A percentile compares a stretch with the other conserved stretches of the same genome.
These are phyloP conservation scores for Apistogramma diplotaenia DNA, from an alignment of 2,113 vertebrate genomes.

Conservation along the genomic window DNA sequence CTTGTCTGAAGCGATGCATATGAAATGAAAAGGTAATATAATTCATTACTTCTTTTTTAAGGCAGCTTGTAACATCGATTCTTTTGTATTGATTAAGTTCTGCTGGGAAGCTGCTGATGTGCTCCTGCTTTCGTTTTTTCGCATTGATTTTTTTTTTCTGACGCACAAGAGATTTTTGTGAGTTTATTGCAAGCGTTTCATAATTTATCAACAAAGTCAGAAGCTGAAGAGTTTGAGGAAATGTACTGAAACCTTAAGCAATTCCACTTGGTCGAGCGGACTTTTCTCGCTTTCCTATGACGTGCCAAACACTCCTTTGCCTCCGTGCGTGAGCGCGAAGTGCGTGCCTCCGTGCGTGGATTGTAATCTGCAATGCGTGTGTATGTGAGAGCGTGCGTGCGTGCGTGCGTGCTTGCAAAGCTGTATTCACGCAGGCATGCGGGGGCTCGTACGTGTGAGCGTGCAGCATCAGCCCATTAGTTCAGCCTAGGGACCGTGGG, in stretches of 20 bases:
- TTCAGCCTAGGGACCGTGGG: constrained; percentile 48
- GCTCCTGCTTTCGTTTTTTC: not conserved
- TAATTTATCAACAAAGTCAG: not conserved
- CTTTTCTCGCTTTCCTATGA: constrained; percentile 33
- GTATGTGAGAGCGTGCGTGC: not conserved
- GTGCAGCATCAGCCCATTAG: constrained; percentile 33
- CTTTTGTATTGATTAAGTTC: constrained; percentile 15
- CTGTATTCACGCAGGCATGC: not conserved
- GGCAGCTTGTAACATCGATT: constrained; percentile 16
- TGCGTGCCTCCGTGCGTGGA: too few relatives aligned
- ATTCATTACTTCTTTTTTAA: constrained; percentile 18
- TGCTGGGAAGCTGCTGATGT: not conserved
- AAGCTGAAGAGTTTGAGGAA: not conserved
- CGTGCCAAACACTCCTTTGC: not conserved
- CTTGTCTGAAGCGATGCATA: not conserved
- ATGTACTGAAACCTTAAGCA: not conserved
- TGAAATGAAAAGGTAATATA: constrained; percentile 24
- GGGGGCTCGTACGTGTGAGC: constrained; percentile 7
- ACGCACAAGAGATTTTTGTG: not conserved
- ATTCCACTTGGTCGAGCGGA: not conserved
- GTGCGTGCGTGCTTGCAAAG: not conserved
- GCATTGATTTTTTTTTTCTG: constrained; percentile 20
- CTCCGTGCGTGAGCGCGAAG: not conserved
- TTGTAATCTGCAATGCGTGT: not conserved
- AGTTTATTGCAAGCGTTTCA: not conserved